Conservation (phyloP, 2,113 vertebrate species). For the Daboia siamensis region DNA sequence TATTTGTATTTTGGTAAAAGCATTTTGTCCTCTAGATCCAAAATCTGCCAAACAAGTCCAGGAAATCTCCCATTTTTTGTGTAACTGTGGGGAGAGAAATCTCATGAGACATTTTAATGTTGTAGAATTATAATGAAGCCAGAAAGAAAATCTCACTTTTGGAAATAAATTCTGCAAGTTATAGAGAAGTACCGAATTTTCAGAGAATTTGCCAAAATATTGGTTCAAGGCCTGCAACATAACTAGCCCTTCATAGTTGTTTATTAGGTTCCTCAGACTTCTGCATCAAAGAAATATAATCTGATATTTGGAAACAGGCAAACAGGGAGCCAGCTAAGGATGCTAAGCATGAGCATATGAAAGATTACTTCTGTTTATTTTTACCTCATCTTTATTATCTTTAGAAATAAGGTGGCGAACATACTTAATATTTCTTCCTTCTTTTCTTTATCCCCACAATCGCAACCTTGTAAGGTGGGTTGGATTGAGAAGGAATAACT, state of each 20-base stretch:
- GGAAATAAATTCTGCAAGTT: neutral
- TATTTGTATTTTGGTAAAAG: neutral
- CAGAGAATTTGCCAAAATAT: neutral
- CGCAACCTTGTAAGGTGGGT: neutral
- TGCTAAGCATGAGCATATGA: neutral
- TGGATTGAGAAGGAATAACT: too few species aligned
- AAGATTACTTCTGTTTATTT: neutral
- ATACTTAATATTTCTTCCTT: neutral
- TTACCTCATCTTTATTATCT: neutral
- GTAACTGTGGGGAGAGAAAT: neutral
- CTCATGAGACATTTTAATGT: neutral
- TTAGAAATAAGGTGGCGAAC: neutral
- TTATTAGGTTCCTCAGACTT: neutral
- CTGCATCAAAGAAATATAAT: neutral
- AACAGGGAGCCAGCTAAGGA: neutral
- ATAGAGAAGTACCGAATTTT: neutral
- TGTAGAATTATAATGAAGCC: neutral
- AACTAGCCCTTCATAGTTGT: neutral
- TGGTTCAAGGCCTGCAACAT: neutral
- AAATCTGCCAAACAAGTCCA: neutral
- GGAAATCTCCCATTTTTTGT: neutral
- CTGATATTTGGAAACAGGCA: neutral
- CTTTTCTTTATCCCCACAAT: neutral
- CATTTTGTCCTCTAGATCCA: neutral
- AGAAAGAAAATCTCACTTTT: neutral